phyloP scores from a whole-genome alignment of 2,113 vertebrate genomes.

The Pyrgilauda ruficollis region DNA sequence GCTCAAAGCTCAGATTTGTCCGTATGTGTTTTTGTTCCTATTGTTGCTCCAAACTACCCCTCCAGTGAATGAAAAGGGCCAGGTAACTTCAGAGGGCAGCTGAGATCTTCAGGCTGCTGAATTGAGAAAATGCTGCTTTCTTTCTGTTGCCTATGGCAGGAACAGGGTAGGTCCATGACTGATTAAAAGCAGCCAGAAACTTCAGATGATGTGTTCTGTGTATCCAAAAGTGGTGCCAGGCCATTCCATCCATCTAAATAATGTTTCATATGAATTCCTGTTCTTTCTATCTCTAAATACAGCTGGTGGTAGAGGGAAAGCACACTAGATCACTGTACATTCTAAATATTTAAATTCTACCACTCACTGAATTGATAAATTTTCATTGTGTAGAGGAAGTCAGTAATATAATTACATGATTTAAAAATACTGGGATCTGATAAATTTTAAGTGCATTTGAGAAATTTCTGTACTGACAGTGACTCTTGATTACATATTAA shows the following conservation, averaged over 20 bases:
- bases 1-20: not conserved
- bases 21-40: fast-evolving
- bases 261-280: not conserved
- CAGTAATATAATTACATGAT: not conserved
- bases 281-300: not conserved
- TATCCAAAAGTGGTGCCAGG: not conserved
- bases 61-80: not conserved
- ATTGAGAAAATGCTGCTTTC: not conserved
- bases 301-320: not conserved
- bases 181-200: not conserved
- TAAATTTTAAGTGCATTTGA: not conserved
- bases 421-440: not conserved
- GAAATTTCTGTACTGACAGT: not conserved
- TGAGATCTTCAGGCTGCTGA: not conserved
- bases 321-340: not conserved
- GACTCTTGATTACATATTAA: not conserved
- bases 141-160: not conserved
- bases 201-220: not conserved
- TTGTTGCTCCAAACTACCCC: not conserved
- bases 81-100: not conserved
- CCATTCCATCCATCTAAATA: not conserved
- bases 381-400: not conserved
- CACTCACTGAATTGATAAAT: not conserved
- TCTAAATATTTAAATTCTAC: not conserved
- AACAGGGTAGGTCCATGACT: not conserved